Evolutionary conservation across 2,113 vertebrate species (phyloP).

Genomic region (Strix aluco): DNA sequence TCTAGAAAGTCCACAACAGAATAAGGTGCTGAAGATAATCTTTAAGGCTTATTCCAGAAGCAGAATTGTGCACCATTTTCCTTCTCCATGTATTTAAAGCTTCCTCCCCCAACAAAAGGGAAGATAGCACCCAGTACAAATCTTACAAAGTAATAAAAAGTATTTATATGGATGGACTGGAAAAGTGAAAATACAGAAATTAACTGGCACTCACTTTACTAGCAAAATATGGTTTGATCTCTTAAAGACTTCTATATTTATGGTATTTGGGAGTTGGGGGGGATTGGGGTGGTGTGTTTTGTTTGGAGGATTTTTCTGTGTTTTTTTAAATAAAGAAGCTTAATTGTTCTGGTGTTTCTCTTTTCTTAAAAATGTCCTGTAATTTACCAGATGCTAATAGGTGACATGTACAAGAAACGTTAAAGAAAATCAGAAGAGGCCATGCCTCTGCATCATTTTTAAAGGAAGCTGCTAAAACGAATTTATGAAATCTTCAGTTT

Average conservation of each 20-base stretch:
- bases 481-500: not conserved
- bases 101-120: fast-evolving
- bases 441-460: not conserved
- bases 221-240: not conserved
- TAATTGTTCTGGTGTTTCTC: not conserved
- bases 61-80: not conserved
- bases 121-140: not conserved
- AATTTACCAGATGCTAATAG: not conserved
- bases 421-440: not conserved
- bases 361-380: not conserved
- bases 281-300: not conserved
- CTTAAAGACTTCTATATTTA: not conserved
- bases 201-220: not conserved
- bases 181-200: not conserved
- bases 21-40: not conserved
- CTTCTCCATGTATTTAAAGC: not conserved
- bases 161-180: not conserved
- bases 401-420: not conserved
- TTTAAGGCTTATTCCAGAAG: not conserved
- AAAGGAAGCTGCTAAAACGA: not conserved
- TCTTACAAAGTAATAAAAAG: not conserved
- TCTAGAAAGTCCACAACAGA: not conserved
- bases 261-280: not conserved
- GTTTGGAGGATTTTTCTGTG: not conserved
- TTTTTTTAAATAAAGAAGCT: not conserved